Evolutionary conservation across 2,797 vertebrate species (phyloP).

Genomic region (Falco peregrinus): DNA sequence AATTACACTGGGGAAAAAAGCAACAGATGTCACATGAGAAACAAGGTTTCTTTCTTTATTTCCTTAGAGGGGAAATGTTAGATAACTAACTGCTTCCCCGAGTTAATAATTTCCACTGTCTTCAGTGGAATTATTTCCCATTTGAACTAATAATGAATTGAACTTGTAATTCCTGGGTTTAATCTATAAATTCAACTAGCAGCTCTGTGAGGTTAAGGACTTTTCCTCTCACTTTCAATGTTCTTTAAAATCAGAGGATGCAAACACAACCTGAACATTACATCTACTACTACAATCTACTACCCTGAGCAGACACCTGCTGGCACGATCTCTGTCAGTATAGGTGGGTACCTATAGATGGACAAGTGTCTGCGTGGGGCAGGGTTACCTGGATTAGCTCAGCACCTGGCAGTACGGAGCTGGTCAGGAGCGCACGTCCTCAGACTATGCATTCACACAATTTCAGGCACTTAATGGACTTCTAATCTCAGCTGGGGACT

Average conservation of each 20-base stretch:
- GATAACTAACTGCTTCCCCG: not conserved
- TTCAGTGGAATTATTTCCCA: slow-evolving; percentile 3
- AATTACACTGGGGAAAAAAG: not conserved
- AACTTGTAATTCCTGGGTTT: not conserved
- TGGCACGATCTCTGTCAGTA: not conserved
- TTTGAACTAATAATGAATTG: not conserved
- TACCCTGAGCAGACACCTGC: not conserved
- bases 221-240: not conserved
- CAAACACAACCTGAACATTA: not conserved
- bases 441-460: not conserved
- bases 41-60: not conserved
- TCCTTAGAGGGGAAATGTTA: not conserved
- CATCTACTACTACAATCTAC: not conserved
- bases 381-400: not conserved
- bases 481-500: slow-evolving; percentile 21
- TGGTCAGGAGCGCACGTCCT: not conserved
- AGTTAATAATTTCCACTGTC: not conserved
- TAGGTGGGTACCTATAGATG: not conserved
- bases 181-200: not conserved
- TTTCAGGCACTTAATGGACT: slow-evolving; percentile 9
- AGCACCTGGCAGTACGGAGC: not conserved
- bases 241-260: not conserved
- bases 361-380: not conserved
- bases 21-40: not conserved
- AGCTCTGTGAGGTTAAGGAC: not conserved